These are phyloP conservation scores for Drosophila serrata DNA, from an alignment of 1,140 invertebrate species.

Conservation along the genomic window DNA sequence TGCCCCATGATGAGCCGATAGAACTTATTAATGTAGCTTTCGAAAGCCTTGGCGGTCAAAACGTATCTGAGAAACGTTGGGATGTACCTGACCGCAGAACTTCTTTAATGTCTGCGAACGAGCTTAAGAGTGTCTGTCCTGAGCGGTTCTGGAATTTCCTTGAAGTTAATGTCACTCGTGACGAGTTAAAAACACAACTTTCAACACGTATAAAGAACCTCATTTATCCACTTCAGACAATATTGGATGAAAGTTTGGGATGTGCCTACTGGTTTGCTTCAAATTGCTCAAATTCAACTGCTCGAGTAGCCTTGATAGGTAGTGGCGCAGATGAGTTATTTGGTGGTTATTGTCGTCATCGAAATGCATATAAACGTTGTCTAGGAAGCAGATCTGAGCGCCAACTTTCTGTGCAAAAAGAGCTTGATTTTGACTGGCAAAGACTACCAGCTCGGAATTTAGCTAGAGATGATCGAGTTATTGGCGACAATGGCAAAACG, in stretches of 20 bases:
- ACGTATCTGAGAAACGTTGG: constrained; percentile 33
- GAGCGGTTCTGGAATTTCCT: constrained; percentile 88
- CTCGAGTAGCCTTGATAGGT: constrained; percentile 86
- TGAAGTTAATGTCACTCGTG: constrained; percentile 90
- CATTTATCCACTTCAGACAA: constrained; percentile 92
- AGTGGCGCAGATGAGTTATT: constrained; percentile 99
- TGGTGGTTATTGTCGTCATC: constrained; percentile 96
- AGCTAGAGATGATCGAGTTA: constrained; percentile 96
- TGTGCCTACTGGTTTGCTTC: constrained; percentile 98
- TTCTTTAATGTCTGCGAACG: constrained; percentile 90
- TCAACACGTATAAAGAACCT: constrained; percentile 89
- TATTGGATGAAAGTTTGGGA: constrained; percentile 98
- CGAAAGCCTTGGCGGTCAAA: constrained; percentile 84
- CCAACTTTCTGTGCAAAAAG: constrained; percentile 87
- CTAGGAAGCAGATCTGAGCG: constrained; percentile 86
- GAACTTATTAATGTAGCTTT: constrained; percentile 99
- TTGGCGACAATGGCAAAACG: constrained; percentile 92
- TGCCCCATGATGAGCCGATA: constrained; percentile 90
- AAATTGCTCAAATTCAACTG: constrained; percentile 88
- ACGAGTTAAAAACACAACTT: constrained; percentile 88
- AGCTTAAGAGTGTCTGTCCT: constrained; percentile 90
- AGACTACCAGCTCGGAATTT: constrained; percentile 96
- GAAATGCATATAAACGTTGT: constrained; percentile 88
- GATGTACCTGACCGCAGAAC: constrained; percentile 93
- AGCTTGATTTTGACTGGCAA: constrained; percentile 92